phyloP scores from a whole-genome alignment of 2,113 vertebrate genomes.

The Oryzias melastigma region DNA sequence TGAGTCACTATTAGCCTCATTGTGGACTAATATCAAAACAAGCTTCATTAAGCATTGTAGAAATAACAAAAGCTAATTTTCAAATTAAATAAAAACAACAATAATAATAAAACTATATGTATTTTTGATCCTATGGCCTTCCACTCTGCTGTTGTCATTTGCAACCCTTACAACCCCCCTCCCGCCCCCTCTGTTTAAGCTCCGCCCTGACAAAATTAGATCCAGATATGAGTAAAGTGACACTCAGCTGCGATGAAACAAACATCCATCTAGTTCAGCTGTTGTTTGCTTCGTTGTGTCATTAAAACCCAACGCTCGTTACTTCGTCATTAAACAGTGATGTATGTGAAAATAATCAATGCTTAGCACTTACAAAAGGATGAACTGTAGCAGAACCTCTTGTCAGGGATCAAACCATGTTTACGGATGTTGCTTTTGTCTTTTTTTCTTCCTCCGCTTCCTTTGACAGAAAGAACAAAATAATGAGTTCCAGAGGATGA shows the following conservation, averaged over 20 bases:
- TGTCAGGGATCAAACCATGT: constrained; percentile 36
- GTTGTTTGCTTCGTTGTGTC: constrained; percentile 29
- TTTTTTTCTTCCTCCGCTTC: constrained; percentile 6
- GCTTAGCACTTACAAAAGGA: constrained; percentile 15
- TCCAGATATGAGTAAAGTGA: neutral
- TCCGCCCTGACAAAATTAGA: neutral
- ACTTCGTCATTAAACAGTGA: constrained; percentile 34
- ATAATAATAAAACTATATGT: no score
- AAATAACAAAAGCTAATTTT: no score
- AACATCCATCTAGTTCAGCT: constrained; percentile 28
- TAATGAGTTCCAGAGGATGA: constrained; percentile 51
- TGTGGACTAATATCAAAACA: no score
- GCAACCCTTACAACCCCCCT: no score
- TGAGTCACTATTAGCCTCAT: no score
- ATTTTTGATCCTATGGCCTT: no score
- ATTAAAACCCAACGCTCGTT: constrained; percentile 50
- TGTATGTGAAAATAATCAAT: constrained; percentile 46
- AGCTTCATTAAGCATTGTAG: no score
- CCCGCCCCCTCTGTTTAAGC: no score
- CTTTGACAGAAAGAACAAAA: constrained; percentile 45
- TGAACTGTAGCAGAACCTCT: constrained; percentile 43
- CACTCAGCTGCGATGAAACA: constrained; percentile 16
- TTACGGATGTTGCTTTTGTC: constrained; percentile 28
- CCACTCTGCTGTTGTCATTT: no score
- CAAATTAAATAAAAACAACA: no score